Evolutionary conservation across 2,797 vertebrate species (phyloP), one percentile per base, ranked within the genome.

Genomic region (Holocentrus rufus): DNA sequence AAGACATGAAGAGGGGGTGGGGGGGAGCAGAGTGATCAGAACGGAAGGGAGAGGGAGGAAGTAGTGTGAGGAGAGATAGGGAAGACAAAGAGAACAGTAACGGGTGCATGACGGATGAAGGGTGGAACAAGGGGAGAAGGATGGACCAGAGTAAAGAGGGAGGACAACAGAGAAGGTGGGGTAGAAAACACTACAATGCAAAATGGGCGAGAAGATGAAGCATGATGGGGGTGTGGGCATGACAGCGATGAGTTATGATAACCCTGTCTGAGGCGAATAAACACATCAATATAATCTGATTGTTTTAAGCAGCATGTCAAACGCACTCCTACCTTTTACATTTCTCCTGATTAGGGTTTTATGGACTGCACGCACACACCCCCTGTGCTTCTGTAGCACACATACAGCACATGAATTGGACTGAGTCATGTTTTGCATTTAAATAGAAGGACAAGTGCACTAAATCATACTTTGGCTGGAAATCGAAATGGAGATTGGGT

Each of bases 21-120:
- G 80, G 79, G 70, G 84, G 59, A 75, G 30, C 30, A 65, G 82
- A 85, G 86, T 84, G 84, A 90, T 88, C 77, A 81, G 87, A 90
- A 87, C 80, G 64, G 86, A 86, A 74, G 87, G 64, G 75, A 83
- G 55, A 72, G 18, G 49, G 46, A 64, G 15, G 57, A 54, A 74
- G 68, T 47, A 34, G 39, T 5, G 7, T 0, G 44, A 17, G 27
- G 34, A 11, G 42, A 69, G 72, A 70, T 20, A 22, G 62, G 47
- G 27, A 62, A 72, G 78, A 84, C 65, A 62, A 72, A 72, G 65
- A 11, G 18, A 72, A 77, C 23, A 2, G 54, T 82, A 81, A 82
- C 2, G 62, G 84, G 85, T 49, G 82, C 75, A 39, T 88, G 88
- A 89, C 76, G 74, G 85, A 90, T 89, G 85, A 78, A 83, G 79